Evolutionary conservation across 1,140 invertebrate species (phyloP), one percentile per base, ranked within the genome.

Genomic region (Uloborus diversus): DNA sequence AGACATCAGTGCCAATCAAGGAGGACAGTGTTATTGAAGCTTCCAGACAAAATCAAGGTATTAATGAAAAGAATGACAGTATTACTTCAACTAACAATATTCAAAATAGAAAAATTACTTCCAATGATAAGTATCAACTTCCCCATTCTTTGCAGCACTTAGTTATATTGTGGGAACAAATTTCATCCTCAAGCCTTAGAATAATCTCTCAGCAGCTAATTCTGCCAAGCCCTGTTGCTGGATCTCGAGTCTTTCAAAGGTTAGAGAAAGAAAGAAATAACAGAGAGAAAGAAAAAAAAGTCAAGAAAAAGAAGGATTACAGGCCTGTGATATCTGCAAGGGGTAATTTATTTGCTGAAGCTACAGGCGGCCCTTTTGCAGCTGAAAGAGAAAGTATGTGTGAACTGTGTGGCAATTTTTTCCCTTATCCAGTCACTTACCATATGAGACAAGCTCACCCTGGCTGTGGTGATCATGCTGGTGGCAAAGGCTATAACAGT

Each of bases 361-460:
- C 83, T 28, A 82, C 83, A 81, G 69, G 84, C 33, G 82, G 80
- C 80, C 81, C 68, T 20, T 42, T 68, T 81, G 61, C 82, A 81
- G 7, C 85, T 27, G 85, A 87, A n/a, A 86, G 88, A 20, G 91
- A 92, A 73, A 91, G 91, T 5, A 85, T 90, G 33, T 99, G 96
- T 86, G 96, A 98, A 85, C 88, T 98, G 23, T 99, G 96, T 85
- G 94, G 93, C 5, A 87, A 86, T 23, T 89, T 89, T 85, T 91
- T 92, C 84, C 90, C 93, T 68, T 91, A 92, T 87, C 94, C 94
- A 0, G 90, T 98, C 0, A 96, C 94, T 0, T 94, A 94, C 82
- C 96, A 99, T 86, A 96, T 99, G 94, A 89, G 93, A 57, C 90
- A 92, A 82, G 87, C 90, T 49, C 96, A 98, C 89, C 93, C 93